Conservation (phyloP, 2,113 vertebrate species). For the Nothocercus julius region DNA sequence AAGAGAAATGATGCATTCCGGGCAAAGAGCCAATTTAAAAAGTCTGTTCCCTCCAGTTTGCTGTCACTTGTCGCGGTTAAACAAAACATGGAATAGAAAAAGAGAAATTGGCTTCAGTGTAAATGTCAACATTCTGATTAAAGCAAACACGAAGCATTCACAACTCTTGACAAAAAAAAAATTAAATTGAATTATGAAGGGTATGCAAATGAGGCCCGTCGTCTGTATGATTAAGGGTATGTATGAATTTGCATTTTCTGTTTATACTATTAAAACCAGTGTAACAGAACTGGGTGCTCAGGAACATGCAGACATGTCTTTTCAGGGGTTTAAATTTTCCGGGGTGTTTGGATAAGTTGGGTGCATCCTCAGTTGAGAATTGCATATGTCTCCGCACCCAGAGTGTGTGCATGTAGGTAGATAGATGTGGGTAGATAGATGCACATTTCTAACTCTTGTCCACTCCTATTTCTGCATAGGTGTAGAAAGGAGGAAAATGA, state of each 20-base stretch:
- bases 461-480: background rate
- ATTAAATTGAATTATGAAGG: constrained; percentile 83
- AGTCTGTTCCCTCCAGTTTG: constrained; percentile 84
- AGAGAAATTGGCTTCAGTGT: constrained; percentile 85
- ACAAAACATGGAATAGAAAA: constrained; percentile 84
- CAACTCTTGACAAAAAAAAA: constrained; percentile 81
- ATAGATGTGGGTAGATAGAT: background rate
- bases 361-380: background rate
- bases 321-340: background rate
- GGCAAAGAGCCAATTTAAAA: constrained; percentile 85
- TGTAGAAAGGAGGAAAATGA: background rate
- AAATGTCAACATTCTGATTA: constrained; percentile 90
- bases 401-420: too few relatives aligned
- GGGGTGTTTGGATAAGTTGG: background rate
- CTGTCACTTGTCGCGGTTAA: constrained; percentile 85
- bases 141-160: constrained; percentile 85
- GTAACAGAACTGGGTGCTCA: constrained; percentile 36
- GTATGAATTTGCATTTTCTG: constrained; percentile 74
- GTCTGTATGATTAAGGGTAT: constrained; percentile 71
- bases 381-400: fast-evolving
- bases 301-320: background rate
- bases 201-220: constrained; percentile 78
- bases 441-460: background rate
- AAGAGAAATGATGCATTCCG: constrained; percentile 82
- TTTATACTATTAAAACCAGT: constrained; percentile 53